Base-by-base conservation (phyloP, 2,888 invertebrate species). In the Sminthurides aquaticus region DNA sequence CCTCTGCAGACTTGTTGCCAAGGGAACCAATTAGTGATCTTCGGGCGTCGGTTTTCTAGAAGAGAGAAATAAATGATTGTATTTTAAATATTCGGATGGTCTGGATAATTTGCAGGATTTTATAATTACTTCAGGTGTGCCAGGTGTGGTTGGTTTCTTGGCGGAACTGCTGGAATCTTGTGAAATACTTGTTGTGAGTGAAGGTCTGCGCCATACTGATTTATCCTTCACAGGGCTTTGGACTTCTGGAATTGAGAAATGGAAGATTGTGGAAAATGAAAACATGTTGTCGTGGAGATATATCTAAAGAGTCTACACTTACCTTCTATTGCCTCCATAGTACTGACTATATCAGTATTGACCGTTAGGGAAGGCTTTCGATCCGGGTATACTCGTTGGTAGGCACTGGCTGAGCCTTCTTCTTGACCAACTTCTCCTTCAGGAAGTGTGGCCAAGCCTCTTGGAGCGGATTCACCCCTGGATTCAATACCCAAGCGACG, bases 301-400 rank as follows among this genome's bases (percentile, higher is more conserved):
- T 24, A 57, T n/a, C 18, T n/a, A n/a, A 60, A 8, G 8, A 18
- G 20, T 49, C 48, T 34, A 55, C 56, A n/a, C 52, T 65, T 79
- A 89, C 90, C 90, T 83, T 91, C 91, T 63, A 92, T 89, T 48
- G 90, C 86, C 80, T 91, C 90, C 83, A 92, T 87, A 57, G 90
- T 87, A 69, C 87, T 83, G 72, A 90, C 89, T 43, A 91, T 88
- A 79, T 91, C 91, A 2, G 87, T 86, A 78, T 87, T 88, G 22
- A 75, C 67, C 76, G 91, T 91, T 57, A 89, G 84, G 52, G 88
- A 84, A 28, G 91, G 90, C 75, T 87, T 86, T 90, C 91, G 90
- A 76, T 90, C 89, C 22, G 86, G 84, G 76, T 87, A 86, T 27
- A 85, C 85, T 64, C 86, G 81, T 68, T 85, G 82, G 76, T 87